Evolutionary conservation across 2,888 invertebrate genomes (phyloP), one percentile per base, ranked within the genome.

Genomic region (Hypena proboscidalis): DNA sequence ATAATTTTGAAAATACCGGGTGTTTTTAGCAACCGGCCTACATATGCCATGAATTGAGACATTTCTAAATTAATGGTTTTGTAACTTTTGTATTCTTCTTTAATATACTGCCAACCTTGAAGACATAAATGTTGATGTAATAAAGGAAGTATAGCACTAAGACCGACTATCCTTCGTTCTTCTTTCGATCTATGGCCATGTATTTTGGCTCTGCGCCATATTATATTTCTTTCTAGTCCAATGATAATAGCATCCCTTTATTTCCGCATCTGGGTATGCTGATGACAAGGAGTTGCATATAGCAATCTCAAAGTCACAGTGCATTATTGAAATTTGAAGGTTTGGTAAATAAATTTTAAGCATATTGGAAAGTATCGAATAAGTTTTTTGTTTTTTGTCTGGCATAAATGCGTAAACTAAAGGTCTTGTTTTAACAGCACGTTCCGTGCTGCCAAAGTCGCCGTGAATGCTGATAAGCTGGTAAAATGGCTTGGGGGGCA

Each of bases 341-440:
- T 19, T 7, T 23, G 25, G 25, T 19, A 17, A 23, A 15, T 19
- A 6, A 27, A 22, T 30, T n/a, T n/a, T n/a, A n/a, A n/a, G n/a
- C n/a, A 21, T 27, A 13, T 19, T 15, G 22, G 15, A 23, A 8
- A n/a, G n/a, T 30, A 30, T 20, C 26, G 25, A 26, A 21, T 37
- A 37, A 37, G 27, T 41, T 22, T 21, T 29, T 41, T 41, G 40
- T 29, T 41, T 41, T 22, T 41, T 41, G 29, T 41, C 20, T 22
- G 40, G 21, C 34, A 34, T 41, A 34, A 34, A 29, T 15, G 33
- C 40, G 27, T 34, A 41, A 7, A 41, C 29, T 11, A 41, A 21
- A 14, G 40, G 40, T 33, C 34, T 41, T 27, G 34, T 34, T 20
- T 40, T 27, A 14, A 15, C 21, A 10, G 29, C 27, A 21, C 34